Percentiles rank a stretch among this genome's conserved stretches.
These are phyloP conservation scores for Stictocephala bisonia DNA, from an alignment of 2,888 invertebrate species.

Conservation along the genomic window DNA sequence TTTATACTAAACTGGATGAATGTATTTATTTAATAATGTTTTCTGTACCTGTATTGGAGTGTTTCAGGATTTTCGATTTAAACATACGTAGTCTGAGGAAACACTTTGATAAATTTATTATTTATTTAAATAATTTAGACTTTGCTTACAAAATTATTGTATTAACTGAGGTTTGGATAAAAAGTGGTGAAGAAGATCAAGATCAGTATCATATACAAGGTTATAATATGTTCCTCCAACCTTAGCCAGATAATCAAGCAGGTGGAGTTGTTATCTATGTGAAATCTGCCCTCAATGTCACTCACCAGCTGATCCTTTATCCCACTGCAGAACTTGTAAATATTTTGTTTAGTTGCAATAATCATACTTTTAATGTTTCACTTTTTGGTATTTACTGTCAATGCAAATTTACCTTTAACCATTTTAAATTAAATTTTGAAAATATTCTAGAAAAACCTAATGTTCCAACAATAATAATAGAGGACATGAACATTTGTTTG, in stretches of 20 bases:
- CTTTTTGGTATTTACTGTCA: not conserved
- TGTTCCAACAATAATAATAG: too few species aligned
- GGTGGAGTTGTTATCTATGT: not conserved
- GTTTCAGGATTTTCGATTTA: not conserved
- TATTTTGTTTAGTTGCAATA: not conserved
- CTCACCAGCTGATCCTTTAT: not conserved
- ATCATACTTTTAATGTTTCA: not conserved
- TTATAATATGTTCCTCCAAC: not conserved
- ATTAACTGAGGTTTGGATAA: not conserved
- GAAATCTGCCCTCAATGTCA: not conserved
- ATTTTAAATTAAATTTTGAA: not conserved
- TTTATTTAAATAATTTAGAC: not conserved
- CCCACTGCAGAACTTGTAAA: not conserved
- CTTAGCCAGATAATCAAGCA: not conserved
- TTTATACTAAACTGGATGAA: too few species aligned
- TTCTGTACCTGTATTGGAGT: not conserved
- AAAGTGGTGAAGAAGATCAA: not conserved
- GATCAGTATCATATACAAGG: not conserved
- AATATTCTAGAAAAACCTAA: too few species aligned
- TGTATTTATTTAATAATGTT: not conserved
- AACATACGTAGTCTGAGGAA: constrained; percentile 1
- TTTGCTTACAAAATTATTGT: not conserved
- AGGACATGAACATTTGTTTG: too few species aligned
- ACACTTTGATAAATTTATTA: not conserved
- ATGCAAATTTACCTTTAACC: not conserved